Percentiles rank a stretch among this genome's conserved stretches.
Conservation (phyloP, 1,140 invertebrate species). For the Neoseiulus cucumeris region DNA sequence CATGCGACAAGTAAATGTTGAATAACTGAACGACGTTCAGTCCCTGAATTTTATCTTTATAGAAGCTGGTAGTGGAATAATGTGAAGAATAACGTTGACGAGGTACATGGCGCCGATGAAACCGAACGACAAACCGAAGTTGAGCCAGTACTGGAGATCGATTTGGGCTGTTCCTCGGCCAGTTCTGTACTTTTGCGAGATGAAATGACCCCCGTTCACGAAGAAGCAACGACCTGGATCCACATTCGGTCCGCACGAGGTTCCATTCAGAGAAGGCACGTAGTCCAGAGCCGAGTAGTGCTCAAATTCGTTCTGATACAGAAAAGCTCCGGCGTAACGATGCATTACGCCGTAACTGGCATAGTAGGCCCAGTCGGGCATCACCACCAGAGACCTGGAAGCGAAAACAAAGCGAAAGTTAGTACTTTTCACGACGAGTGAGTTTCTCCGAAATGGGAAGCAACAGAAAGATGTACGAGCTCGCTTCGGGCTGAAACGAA, state of each 20-base stretch:
- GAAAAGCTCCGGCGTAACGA: constrained; percentile 44
- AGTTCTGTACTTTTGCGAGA: constrained; percentile 46
- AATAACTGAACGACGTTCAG: too few relatives aligned
- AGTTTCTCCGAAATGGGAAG: too few relatives aligned
- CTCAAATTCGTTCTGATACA: constrained; percentile 37
- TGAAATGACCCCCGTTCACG: constrained; percentile 44
- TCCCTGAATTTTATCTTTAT: constrained; percentile 73
- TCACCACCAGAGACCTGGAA: constrained; percentile 29
- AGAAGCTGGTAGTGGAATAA: constrained; percentile 61
- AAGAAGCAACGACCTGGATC: constrained; percentile 40
- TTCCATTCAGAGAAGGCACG: constrained; percentile 21
- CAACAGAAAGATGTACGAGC: too few relatives aligned
- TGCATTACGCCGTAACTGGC: constrained; percentile 53
- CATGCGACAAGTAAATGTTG: too few relatives aligned
- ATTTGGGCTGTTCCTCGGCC: constrained; percentile 31
- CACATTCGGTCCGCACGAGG: constrained; percentile 22
- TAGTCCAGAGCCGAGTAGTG: constrained; percentile 21
- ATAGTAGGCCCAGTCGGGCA: constrained; percentile 57
- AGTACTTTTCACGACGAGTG: too few relatives aligned
- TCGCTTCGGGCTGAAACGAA: too few relatives aligned
- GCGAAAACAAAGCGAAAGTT: background rate
- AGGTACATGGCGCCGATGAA: constrained; percentile 57
- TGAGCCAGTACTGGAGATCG: constrained; percentile 43
- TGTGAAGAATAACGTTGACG: constrained; percentile 60
- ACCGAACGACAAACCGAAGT: constrained; percentile 58